Base-by-base conservation (phyloP, 2,113 vertebrate genomes). In the Sardina pilchardus region DNA sequence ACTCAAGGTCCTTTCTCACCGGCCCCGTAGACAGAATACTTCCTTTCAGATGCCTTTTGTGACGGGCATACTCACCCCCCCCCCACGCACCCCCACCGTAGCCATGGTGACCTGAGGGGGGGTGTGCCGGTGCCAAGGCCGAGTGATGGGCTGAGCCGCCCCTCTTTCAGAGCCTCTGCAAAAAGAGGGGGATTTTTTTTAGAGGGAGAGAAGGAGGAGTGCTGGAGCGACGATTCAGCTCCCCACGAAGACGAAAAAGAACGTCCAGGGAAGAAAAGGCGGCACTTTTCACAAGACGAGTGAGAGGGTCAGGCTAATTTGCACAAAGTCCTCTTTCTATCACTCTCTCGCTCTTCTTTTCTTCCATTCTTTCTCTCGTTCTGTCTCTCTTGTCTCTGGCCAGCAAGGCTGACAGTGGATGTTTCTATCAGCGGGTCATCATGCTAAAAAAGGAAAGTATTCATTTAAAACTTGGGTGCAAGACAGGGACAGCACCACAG, bases 401-500 rank as follows among this genome's bases (percentile, higher is more conserved):
- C 63, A 30, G 26, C 63, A 78, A 78, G 82, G 91, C 91, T 93
- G 94, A 93, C 92, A 93, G 89, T 84, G 89, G 89, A 94, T 92
- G 91, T 93, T 93, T 94, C 94, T 94, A 94, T 94, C 93, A 91
- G 63, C 85, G 86, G 89, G 86, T 85, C 84, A 92, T 91, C 91
- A 88, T 86, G 75, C 86, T 84, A 86, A 89, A 89, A 91, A 89
- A 89, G 87, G 91, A 93, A 91, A 89, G 84, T 86, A 90, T 92
- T 93, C 87, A 93, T 93, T 92, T 93, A 91, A 92, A 92, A 88
- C 84, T 75, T 84, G 88, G 88, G 88, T 89, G 84, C 63, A 87
- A 87, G 86, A 86, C 90, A 92, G 90, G 89, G 89, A 94, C 93
- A 92, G 91, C 89, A 91, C 91, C 92, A 89, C 91, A 91, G 92